A percentile compares a stretch with the other conserved stretches of the same genome.
Evolutionary conservation across 2,797 vertebrate genomes (phyloP).

Genomic region (Neosalanx taihuensis): DNA sequence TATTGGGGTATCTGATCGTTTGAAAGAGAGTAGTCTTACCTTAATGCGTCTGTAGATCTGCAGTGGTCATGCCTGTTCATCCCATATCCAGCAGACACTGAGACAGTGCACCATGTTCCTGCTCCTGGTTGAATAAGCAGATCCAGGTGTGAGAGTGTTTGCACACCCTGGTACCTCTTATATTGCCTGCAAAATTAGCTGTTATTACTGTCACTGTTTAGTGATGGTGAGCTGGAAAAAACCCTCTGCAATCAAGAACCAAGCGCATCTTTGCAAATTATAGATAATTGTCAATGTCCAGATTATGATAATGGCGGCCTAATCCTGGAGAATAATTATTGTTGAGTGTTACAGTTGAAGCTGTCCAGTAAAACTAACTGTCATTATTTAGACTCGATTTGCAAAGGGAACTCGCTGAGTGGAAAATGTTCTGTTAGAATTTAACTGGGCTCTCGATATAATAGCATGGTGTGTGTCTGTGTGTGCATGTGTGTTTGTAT

Average conservation of each 20-base stretch:
- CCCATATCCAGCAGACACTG: conserved; percentile 20
- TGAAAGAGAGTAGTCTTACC: conserved; percentile 59
- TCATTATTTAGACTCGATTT: conserved; percentile 98
- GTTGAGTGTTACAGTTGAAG: conserved; percentile 99
- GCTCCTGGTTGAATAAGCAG: conserved; percentile 89
- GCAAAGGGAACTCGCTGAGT: conserved; percentile 91
- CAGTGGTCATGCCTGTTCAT: conserved; percentile 32
- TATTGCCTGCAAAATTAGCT: conserved; percentile 99
- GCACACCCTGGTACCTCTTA: conserved; percentile 99
- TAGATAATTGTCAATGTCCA: conserved; percentile 99
- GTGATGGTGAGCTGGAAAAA: conserved; percentile 96
- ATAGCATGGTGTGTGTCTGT: conserved; percentile 75
- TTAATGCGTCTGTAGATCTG: conserved; percentile 45
- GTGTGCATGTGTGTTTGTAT: conserved; percentile 34
- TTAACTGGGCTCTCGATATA: conserved; percentile 94
- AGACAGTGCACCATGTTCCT: conserved; percentile 59
- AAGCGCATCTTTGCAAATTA: conserved; percentile 99
- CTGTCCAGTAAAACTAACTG: conserved; percentile 98
- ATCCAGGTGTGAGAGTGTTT: conserved; percentile 99
- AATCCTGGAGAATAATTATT: conserved; percentile 99
- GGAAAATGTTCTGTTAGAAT: conserved; percentile 96
- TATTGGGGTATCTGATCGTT: neutral
- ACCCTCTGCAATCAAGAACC: conserved; percentile 99
- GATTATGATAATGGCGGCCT: conserved; percentile 99
- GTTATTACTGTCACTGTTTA: conserved; percentile 99